Percentiles rank a stretch among this genome's conserved stretches.
phyloP scores from a whole-genome alignment of 2,888 invertebrate genomes.

The Sicus ferrugineus region DNA sequence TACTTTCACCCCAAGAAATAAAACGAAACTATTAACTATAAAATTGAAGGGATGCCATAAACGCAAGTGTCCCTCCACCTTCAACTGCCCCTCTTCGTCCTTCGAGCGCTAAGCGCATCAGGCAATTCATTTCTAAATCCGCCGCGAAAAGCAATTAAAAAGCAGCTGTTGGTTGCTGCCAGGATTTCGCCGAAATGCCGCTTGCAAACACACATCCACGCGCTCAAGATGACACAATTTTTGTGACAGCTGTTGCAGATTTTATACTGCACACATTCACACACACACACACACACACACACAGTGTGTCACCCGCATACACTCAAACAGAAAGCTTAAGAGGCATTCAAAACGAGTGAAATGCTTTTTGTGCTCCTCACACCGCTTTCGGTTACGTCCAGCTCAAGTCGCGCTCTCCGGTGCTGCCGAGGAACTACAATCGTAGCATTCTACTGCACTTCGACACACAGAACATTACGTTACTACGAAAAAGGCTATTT shows the following conservation, averaged over 20 bases:
- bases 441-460: too few species aligned
- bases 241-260: conserved; percentile 29
- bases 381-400: background rate
- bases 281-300: conserved; percentile 1
- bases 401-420: too few species aligned
- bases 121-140: conserved; percentile 23
- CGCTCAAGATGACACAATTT: conserved; percentile 15
- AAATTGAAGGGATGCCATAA: too few species aligned
- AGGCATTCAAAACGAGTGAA: background rate
- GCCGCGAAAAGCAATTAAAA: conserved; percentile 53
- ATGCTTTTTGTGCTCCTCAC: background rate
- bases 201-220: background rate
- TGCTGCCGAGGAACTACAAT: too few species aligned
- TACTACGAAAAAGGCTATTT: too few species aligned
- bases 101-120: conserved; percentile 23
- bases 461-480: too few species aligned
- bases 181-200: conserved; percentile 41
- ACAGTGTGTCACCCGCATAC: too few species aligned
- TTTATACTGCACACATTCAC: conserved; percentile 8
- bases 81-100: background rate
- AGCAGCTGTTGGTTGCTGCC: conserved; percentile 50
- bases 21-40: too few species aligned
- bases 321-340: background rate
- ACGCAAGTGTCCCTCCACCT: background rate
- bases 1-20: too few species aligned